Base-by-base conservation (phyloP, 2,797 vertebrate genomes). In the Decapterus maruadsi region DNA sequence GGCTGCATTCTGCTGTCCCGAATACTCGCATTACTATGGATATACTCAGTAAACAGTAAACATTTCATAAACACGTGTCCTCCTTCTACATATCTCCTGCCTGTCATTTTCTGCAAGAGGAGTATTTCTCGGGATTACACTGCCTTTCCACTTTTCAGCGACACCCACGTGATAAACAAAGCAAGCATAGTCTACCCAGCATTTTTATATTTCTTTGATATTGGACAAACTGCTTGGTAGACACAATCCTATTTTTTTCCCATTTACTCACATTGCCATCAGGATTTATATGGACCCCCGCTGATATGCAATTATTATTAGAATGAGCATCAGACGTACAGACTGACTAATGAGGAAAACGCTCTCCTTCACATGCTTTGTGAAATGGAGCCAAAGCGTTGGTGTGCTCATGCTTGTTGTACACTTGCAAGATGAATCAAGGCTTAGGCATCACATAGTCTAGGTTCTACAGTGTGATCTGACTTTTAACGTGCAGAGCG, bases 51-150 rank as follows among this genome's bases (percentile, higher is more conserved):
- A n/a, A n/a, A n/a, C 10, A 17, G 20, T 53, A 56, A 48, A 70
- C 19, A 63, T 50, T 40, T 53, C n/a, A 68, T 40, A 31, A 65
- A 75, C 42, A 65, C 26, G 50, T 1, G 14, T 36, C 53, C 12
- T 56, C 58, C 13, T 53, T 34, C 13, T 20, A 8, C 34, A n/a
- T 36, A 36, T 36, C 34, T 36, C 34, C 14, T 68, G 34, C 20
- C 40, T 20, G 12, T 68, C 11, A 51, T n/a, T 26, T 0, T 50
- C 26, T 34, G 29, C 42, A 50, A 4, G 2, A 61, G 13, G 7
- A 12, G 2, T 14, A 14, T 16, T 43, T 69, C 48, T 60, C 16
- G n/a, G 48, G 16, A 36, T 36, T 36, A 36, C 34, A 8, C 34
- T 36, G 34, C 11, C 34, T 57, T 9, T 36, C 12, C 45, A 6